Conservation (phyloP, 2,888 invertebrate species). For the Phanerotoma sp. region DNA sequence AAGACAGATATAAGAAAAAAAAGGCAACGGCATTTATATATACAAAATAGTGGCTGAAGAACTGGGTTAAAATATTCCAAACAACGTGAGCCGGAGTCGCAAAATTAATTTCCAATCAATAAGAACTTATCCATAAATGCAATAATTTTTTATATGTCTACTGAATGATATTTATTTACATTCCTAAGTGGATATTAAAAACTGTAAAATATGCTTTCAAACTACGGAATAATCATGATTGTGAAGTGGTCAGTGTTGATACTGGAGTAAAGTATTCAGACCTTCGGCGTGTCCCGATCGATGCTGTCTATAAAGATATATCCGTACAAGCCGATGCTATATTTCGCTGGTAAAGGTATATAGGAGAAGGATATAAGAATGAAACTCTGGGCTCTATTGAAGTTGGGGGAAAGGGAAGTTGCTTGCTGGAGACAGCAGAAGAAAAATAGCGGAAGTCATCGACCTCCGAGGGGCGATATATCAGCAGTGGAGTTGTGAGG, state of each 20-base stretch:
- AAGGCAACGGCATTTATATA: neutral
- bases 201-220: neutral
- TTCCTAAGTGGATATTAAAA: neutral
- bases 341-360: constrained; percentile 8
- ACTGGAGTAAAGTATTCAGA: constrained; percentile 26
- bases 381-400: constrained; percentile 40
- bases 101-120: constrained; percentile 48
- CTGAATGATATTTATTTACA: constrained; percentile 14
- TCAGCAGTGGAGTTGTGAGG: constrained; percentile 49
- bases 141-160: constrained; percentile 42
- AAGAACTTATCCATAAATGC: constrained; percentile 50
- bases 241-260: constrained; percentile 26
- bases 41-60: constrained; percentile 39
- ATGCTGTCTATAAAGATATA: constrained; percentile 20
- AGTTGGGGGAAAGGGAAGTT: constrained; percentile 52
- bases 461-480: constrained; percentile 65
- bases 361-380: constrained; percentile 37
- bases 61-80: constrained; percentile 53
- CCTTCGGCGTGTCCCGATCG: constrained; percentile 27
- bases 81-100: constrained; percentile 33
- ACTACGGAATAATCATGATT: neutral
- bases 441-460: constrained; percentile 66
- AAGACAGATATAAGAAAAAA: constrained; percentile 15
- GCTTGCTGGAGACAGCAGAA: constrained; percentile 63
- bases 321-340: constrained; percentile 13